Conservation (phyloP, 2,113 vertebrate genomes). For the Erythrolamprus reginae region DNA sequence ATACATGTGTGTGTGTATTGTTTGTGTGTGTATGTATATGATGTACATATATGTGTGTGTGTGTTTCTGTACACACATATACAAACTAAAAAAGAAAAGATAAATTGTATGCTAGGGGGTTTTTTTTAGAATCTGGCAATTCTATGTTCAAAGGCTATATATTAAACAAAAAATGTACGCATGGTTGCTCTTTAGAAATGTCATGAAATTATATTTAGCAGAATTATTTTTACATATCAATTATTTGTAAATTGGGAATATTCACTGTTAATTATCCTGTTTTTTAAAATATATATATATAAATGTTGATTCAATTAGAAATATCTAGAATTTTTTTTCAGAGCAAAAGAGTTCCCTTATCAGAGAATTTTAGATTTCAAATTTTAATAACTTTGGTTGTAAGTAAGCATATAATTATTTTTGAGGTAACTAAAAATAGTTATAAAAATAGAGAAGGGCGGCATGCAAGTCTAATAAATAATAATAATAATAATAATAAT, state of each 20-base stretch:
- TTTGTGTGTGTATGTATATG: too few relatives aligned
- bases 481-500: too few relatives aligned
- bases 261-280: not conserved
- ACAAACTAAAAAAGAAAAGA: not conserved
- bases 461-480: too few relatives aligned
- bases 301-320: not conserved
- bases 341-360: not conserved
- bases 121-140: constrained; percentile 2
- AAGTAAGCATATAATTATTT: not conserved
- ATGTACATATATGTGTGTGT: too few relatives aligned
- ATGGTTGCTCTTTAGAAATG: not conserved
- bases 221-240: not conserved
- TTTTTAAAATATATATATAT: not conserved
- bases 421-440: constrained; percentile 9
- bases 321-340: not conserved
- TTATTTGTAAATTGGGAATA: not conserved
- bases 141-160: constrained; percentile 11
- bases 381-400: constrained; percentile 15
- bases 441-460: too few relatives aligned
- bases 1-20: too few relatives aligned
- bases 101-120: constrained; percentile 3
- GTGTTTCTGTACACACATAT: too few relatives aligned
- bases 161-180: constrained; percentile 8
- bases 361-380: not conserved
- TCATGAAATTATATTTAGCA: not conserved